phyloP scores from a whole-genome alignment of 30 jellyfish, hydroid and myxozoan genomes.

The Nemopilema nomurai region DNA sequence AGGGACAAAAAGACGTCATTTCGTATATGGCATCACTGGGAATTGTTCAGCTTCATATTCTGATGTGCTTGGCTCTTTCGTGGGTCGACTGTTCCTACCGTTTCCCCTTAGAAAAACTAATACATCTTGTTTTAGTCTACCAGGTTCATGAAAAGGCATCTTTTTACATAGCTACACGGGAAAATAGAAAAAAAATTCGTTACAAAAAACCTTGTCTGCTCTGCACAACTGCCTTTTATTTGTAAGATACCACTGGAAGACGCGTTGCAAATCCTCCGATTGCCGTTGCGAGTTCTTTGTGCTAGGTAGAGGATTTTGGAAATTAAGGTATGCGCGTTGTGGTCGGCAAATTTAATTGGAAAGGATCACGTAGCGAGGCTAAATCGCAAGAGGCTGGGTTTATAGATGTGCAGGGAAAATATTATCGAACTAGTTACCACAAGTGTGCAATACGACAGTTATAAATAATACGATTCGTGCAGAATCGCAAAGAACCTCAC shows the following conservation, averaged over 20 bases:
- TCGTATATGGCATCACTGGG: too few relatives aligned
- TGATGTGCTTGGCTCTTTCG: too few relatives aligned
- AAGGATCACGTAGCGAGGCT: not conserved
- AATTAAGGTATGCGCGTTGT: not conserved
- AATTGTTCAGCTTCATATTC: too few relatives aligned
- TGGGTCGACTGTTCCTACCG: too few relatives aligned
- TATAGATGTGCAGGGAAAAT: not conserved
- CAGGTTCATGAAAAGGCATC: too few relatives aligned
- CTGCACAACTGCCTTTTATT: slow-evolving; percentile 55
- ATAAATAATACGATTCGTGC: not conserved
- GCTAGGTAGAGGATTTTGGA: not conserved
- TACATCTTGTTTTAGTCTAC: too few relatives aligned
- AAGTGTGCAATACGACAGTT: not conserved
- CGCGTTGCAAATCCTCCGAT: slow-evolving; percentile 61
- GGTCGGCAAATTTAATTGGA: slow-evolving; percentile 19
- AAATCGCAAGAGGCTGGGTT: not conserved
- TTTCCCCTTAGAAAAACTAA: too few relatives aligned
- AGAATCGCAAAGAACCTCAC: not conserved
- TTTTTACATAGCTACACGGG: too few relatives aligned
- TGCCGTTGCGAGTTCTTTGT: slow-evolving; percentile 35
- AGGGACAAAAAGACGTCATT: too few relatives aligned
- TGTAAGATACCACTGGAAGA: slow-evolving; percentile 70
- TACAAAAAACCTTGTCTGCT: slow-evolving; percentile 45
- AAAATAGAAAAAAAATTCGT: too few relatives aligned
- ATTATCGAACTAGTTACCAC: slow-evolving; percentile 14